phyloP scores from a whole-genome alignment of 2,113 vertebrate genomes.

The Lutjanus erythropterus region DNA sequence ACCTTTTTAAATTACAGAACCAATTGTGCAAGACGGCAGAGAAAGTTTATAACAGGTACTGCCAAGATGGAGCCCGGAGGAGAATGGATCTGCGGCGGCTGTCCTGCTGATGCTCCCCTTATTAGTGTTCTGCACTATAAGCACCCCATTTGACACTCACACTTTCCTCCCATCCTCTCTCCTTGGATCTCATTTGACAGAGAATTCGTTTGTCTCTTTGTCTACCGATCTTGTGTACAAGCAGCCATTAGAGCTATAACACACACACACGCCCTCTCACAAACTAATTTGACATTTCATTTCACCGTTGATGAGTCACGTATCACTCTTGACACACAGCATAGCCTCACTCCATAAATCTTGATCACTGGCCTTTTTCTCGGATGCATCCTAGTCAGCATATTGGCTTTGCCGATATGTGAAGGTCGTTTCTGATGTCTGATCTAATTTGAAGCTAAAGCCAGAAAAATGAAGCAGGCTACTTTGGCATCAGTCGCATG shows the following conservation, averaged over 20 bases:
- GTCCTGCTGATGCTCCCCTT: slow-evolving; percentile 73
- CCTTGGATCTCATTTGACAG: slow-evolving; percentile 33
- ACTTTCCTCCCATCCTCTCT: slow-evolving; percentile 35
- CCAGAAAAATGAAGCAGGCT: slow-evolving; percentile 64
- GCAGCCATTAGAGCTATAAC: slow-evolving; percentile 31
- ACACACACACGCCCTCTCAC: slow-evolving; percentile 12
- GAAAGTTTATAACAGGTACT: slow-evolving; percentile 81
- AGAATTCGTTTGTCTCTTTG: slow-evolving; percentile 34
- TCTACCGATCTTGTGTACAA: slow-evolving; percentile 28
- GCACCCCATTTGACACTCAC: slow-evolving; percentile 63
- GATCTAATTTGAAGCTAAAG: slow-evolving; percentile 72
- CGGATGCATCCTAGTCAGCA: slow-evolving; percentile 64
- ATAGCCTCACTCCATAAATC: slow-evolving; percentile 71
- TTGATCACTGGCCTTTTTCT: slow-evolving; percentile 58
- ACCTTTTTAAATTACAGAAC: slow-evolving; percentile 87
- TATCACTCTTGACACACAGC: slow-evolving; percentile 60
- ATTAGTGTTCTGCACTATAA: slow-evolving; percentile 77
- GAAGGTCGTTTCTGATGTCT: slow-evolving; percentile 75
- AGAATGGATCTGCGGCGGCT: slow-evolving; percentile 75
- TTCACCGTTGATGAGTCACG: slow-evolving; percentile 67
- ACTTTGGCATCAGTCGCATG: slow-evolving; percentile 49
- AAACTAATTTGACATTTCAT: slow-evolving; percentile 70
- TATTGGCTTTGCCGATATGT: slow-evolving; percentile 57
- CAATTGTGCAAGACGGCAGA: slow-evolving; percentile 81
- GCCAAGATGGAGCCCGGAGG: slow-evolving; percentile 74